Evolutionary conservation across 2,113 vertebrate species (phyloP).

Genomic region (Zapus hudsonius): DNA sequence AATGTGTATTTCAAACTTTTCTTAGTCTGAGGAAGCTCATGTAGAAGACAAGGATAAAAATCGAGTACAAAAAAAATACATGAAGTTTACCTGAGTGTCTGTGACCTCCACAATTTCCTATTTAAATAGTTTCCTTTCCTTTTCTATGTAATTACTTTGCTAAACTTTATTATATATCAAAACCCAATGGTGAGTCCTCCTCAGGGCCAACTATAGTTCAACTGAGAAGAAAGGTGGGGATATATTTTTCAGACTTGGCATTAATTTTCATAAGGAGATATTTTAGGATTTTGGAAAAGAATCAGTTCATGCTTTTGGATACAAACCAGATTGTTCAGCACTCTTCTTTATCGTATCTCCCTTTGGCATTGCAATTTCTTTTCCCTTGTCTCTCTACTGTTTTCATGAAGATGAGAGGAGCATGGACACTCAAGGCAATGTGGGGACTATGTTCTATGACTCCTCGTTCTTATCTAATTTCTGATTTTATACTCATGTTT

Average conservation of each 20-base stretch:
- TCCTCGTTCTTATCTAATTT: conserved; percentile 34
- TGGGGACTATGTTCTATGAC: not conserved
- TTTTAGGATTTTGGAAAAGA: not conserved
- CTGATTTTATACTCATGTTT: conserved; percentile 37
- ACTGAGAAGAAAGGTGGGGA: not conserved
- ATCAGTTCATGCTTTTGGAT: conserved; percentile 6
- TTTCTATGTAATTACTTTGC: not conserved
- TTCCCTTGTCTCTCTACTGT: not conserved
- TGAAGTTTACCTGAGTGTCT: not conserved
- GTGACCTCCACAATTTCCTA: not conserved
- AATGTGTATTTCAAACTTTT: not conserved
- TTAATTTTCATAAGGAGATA: not conserved
- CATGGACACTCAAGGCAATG: not conserved
- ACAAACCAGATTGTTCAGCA: not conserved
- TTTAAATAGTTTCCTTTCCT: not conserved
- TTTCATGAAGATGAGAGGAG: not conserved
- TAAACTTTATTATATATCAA: not conserved
- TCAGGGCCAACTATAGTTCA: not conserved
- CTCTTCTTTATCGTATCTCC: not conserved
- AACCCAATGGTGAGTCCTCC: not conserved
- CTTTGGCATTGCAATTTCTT: not conserved
- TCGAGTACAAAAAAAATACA: not conserved
- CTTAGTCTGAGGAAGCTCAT: not conserved
- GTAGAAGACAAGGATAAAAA: not conserved
- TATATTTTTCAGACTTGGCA: conserved; percentile 5